Evolutionary conservation across 1,140 invertebrate genomes (phyloP).

Genomic region (Zaprionus tsacasi): DNA sequence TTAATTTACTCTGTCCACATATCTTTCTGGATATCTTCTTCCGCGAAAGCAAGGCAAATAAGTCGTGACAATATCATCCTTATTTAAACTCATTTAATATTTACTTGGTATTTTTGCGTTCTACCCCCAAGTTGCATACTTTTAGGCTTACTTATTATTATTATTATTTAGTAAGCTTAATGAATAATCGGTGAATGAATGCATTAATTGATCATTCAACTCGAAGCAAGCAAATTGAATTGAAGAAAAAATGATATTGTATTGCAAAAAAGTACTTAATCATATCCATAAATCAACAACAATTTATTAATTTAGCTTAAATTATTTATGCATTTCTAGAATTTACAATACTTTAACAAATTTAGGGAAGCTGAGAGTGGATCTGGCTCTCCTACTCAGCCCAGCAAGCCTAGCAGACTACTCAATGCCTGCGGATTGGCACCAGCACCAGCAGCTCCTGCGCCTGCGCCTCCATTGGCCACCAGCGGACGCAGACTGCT

Average conservation of each 20-base stretch:
- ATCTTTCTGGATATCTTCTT: too few relatives aligned
- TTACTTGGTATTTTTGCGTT: too few relatives aligned
- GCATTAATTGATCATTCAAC: not conserved
- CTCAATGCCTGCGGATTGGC: constrained; percentile 55
- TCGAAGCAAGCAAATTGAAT: too few relatives aligned
- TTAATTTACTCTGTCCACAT: not conserved
- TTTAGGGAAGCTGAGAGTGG: not conserved
- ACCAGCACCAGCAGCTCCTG: not conserved
- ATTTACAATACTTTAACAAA: constrained; percentile 1
- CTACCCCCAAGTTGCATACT: not conserved
- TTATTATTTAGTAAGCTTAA: too few relatives aligned
- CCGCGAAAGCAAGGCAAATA: not conserved
- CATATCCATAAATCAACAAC: not conserved
- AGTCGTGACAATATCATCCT: not conserved
- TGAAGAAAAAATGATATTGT: too few relatives aligned
- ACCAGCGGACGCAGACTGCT: constrained; percentile 64
- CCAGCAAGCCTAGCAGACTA: constrained; percentile 51
- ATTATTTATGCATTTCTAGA: not conserved
- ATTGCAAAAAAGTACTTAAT: not conserved
- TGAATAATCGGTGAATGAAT: not conserved
- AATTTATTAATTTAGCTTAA: not conserved
- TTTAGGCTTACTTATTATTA: not conserved
- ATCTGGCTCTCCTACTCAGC: too few relatives aligned
- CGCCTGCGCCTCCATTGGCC: constrained; percentile 55
- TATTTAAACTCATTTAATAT: not conserved